Conservation (phyloP, 1,140 invertebrate species). For the Drosophila subobscura region DNA sequence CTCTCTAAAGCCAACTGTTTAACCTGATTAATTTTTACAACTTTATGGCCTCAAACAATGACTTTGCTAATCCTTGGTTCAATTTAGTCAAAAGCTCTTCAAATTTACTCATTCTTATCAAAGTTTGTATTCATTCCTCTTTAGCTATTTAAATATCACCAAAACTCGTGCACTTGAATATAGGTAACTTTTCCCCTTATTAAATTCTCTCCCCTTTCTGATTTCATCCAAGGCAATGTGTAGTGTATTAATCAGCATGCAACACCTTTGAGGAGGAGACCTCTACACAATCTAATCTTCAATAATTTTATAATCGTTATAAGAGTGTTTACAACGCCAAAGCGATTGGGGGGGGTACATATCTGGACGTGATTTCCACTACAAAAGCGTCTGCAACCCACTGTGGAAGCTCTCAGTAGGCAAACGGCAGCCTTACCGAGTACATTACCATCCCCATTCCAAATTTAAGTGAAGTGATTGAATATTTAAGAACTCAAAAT, state of each 20-base stretch:
- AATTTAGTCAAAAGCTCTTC: slow-evolving; percentile 13
- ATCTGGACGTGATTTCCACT: slow-evolving; percentile 54
- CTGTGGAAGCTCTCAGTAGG: slow-evolving; percentile 50
- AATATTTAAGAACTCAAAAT: slow-evolving; percentile 30
- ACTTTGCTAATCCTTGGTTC: slow-evolving; percentile 2
- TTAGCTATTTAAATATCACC: too few species aligned
- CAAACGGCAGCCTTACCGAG: slow-evolving; percentile 16
- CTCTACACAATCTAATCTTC: slow-evolving; percentile 38
- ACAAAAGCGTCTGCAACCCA: slow-evolving; percentile 43
- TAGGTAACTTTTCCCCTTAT: not conserved
- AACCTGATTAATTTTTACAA: slow-evolving; percentile 9
- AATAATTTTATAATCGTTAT: slow-evolving; percentile 44
- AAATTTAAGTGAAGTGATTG: slow-evolving; percentile 1
- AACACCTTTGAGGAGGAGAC: slow-evolving; percentile 5
- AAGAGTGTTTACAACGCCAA: slow-evolving; percentile 10
- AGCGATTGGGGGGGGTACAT: slow-evolving; percentile 25
- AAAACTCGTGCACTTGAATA: slow-evolving; percentile 9
- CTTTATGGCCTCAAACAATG: slow-evolving; percentile 4
- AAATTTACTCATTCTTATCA: slow-evolving; percentile 16
- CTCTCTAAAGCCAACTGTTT: too few species aligned
- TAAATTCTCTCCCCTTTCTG: slow-evolving; percentile 1
- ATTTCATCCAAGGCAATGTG: not conserved
- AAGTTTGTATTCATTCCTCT: not conserved
- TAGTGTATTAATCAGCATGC: slow-evolving; percentile 26
- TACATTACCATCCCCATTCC: slow-evolving; percentile 9